Base-by-base conservation (phyloP, 2,113 vertebrate species). In the Mustela lutreola region DNA sequence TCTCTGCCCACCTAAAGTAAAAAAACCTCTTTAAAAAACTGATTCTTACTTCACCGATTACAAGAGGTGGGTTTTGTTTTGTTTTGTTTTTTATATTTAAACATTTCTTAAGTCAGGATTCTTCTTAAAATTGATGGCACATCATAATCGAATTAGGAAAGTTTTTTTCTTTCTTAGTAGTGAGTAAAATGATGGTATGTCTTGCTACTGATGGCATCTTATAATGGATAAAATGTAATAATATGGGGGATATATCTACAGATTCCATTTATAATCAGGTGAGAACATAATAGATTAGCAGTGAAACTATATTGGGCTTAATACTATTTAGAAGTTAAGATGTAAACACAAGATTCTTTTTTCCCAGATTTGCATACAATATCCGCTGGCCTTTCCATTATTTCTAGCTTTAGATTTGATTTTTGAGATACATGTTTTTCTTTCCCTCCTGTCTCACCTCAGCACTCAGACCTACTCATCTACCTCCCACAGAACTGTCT, bases 361-460 rank as follows among this genome's bases (percentile, higher is more conserved):
- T 8, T 56, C 5, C 22, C 12, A 7, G 62, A 26, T 89, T 78
- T 91, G 14, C 45, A 11, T 31, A 58, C 62, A 65, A 21, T 82
- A 80, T 78, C 45, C 19, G 9, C 31, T 79, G 79, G 26, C 10
- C 56, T 94, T 93, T 97, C 15, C 21, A 60, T 63, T 88, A 83
- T 79, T 85, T 89, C n/a, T 93, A 50, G 50, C 11, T 91, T 97
- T 96, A 91, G 56, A 53, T 84, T 92, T 94, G 45, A 12, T 81
- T 84, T 96, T 79, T 97, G 56, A 95, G 33, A 42, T 89, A 63
- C 42, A n/a, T 1, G 3, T 63, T 83, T 91, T 73, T 33, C 62
- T 87, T 76, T 5, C 10, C 2, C 48, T 87, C 5, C 31, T 42
- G 5, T 79, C 36, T 87, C 31, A 95, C 42, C 63, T 89, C 12